These are phyloP conservation scores for Promerops cafer DNA, from an alignment of 2,113 vertebrate genomes.

Conservation along the genomic window DNA sequence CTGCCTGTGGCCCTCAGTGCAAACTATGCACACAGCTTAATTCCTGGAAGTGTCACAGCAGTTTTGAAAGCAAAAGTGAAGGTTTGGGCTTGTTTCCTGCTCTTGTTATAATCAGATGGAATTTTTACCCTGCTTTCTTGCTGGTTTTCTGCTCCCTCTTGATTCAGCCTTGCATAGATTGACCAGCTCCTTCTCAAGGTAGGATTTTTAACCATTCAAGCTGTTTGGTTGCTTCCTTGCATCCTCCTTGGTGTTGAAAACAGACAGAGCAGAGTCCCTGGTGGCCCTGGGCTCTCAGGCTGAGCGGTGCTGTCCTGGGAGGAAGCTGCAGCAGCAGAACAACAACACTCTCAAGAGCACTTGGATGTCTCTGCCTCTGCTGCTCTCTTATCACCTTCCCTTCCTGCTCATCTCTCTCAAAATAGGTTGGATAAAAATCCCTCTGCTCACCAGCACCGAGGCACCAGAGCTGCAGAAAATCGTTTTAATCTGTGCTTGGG, in stretches of 20 bases:
- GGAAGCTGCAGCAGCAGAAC: constrained; percentile 11
- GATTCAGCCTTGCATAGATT: rapidly evolving
- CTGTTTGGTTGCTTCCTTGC: not conserved
- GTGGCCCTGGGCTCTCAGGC: not conserved
- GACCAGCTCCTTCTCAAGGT: not conserved
- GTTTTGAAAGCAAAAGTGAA: constrained; percentile 20
- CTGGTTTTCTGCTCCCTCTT: not conserved
- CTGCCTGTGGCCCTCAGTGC: not conserved
- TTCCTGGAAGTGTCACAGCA: not conserved
- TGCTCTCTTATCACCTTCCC: constrained; percentile 1
- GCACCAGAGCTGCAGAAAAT: not conserved
- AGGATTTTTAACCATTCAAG: not conserved
- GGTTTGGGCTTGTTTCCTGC: not conserved
- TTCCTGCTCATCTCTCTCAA: constrained; percentile 32
- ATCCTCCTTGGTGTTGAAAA: not conserved
- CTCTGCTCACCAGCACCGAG: not conserved
- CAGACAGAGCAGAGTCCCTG: not conserved
- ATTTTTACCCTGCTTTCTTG: not conserved
- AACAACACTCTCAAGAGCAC: not conserved
- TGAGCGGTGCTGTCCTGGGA: not conserved
- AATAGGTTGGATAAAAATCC: constrained; percentile 52
- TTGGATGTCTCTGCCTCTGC: not conserved
- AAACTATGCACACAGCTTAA: not conserved
- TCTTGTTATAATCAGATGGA: not conserved
- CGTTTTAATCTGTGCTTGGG: rapidly evolving